These are phyloP conservation scores for Gastrophysa polygoni DNA, from an alignment of 2,888 invertebrate genomes.

Conservation along the genomic window DNA sequence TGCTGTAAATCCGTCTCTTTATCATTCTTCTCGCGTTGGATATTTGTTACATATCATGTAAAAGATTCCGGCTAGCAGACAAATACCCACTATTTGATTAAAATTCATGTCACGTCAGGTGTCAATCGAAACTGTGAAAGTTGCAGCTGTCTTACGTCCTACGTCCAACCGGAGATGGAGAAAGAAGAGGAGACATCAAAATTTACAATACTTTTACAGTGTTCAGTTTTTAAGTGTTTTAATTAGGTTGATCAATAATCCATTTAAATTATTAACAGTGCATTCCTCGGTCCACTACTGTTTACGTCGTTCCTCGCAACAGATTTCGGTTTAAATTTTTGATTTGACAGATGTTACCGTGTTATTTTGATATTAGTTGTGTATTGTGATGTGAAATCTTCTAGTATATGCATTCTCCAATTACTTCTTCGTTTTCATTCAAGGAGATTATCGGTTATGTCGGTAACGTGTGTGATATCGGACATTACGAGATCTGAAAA, in stretches of 20 bases:
- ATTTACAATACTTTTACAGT: no score
- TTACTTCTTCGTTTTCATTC: not conserved
- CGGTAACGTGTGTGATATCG: slow-evolving; percentile 17
- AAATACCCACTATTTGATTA: not conserved
- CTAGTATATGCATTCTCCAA: slow-evolving; percentile 6
- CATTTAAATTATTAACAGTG: slow-evolving; percentile 6
- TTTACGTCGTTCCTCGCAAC: not conserved
- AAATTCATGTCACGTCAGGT: slow-evolving; percentile 38
- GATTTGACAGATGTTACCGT: slow-evolving; percentile 41
- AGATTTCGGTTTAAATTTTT: slow-evolving; percentile 9
- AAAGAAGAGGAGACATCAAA: slow-evolving; percentile 17
- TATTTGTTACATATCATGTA: no score
- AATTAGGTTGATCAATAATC: no score
- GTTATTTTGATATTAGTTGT: slow-evolving; percentile 9
- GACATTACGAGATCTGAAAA: slow-evolving; percentile 11
- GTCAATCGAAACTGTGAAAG: no score
- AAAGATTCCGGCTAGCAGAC: not conserved
- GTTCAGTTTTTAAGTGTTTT: no score
- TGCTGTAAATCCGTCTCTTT: no score
- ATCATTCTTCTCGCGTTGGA: no score
- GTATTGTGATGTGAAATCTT: slow-evolving; percentile 12
- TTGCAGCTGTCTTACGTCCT: no score
- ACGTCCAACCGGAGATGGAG: slow-evolving; percentile 37
- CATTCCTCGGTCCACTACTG: slow-evolving; percentile 10
- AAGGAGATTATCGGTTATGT: slow-evolving; percentile 11